phyloP scores from a whole-genome alignment of 2,113 vertebrate species.

The Ammospiza nelsoni region DNA sequence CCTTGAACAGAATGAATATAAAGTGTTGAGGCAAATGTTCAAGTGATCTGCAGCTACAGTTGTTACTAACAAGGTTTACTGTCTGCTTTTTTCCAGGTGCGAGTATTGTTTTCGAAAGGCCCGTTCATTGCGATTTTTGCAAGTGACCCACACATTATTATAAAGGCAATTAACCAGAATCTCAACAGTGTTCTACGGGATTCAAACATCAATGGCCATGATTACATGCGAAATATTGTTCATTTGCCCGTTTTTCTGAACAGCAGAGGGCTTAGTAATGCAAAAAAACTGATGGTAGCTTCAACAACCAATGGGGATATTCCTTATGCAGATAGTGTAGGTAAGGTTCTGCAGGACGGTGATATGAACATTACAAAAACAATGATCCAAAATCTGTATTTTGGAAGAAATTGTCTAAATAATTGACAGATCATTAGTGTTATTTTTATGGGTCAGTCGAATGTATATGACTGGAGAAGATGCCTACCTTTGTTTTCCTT shows the following conservation, averaged over 20 bases:
- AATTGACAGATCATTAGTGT: background rate
- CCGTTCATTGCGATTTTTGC: conserved; percentile 98
- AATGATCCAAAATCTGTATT: background rate
- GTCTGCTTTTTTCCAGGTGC: conserved; percentile 77
- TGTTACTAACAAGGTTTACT: background rate
- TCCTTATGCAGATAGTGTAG: conserved; percentile 75
- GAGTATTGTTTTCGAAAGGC: conserved; percentile 96
- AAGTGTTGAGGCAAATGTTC: background rate
- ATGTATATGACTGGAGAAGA: background rate
- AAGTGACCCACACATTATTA: conserved; percentile 98
- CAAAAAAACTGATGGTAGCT: conserved; percentile 85
- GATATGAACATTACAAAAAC: background rate
- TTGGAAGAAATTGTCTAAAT: background rate
- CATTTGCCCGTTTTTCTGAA: conserved; percentile 98
- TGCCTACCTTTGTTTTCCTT: background rate
- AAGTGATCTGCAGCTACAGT: background rate
- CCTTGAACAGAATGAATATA: background rate
- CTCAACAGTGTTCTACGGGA: conserved; percentile 96
- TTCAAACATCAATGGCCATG: conserved; percentile 98
- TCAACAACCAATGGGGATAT: conserved; percentile 85
- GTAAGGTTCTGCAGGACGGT: conserved; percentile 18
- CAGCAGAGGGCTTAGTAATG: conserved; percentile 89
- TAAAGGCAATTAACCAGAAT: conserved; percentile 99
- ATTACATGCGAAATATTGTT: conserved; percentile 99
- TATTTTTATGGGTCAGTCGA: background rate